phyloP scores from a whole-genome alignment of 1,140 invertebrate species.

The Rhynchophorus ferrugineus region DNA sequence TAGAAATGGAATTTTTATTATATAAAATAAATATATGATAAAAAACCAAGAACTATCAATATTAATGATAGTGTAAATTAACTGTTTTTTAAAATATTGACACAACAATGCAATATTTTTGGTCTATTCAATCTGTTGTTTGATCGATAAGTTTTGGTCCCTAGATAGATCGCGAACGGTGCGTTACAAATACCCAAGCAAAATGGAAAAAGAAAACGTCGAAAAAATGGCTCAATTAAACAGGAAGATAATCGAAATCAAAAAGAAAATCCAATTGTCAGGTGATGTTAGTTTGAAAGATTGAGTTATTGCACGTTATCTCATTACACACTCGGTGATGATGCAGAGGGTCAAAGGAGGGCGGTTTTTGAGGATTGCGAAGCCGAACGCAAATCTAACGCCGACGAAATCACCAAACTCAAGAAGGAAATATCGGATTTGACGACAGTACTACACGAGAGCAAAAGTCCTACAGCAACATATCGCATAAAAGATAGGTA shows the following conservation, averaged over 20 bases:
- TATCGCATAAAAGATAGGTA: constrained; percentile 22
- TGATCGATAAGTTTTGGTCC: no score
- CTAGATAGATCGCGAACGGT: no score
- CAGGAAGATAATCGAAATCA: constrained; percentile 69
- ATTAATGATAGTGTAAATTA: no score
- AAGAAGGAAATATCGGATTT: constrained; percentile 65
- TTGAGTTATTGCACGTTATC: no score
- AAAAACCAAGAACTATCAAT: no score
- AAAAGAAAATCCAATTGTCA: constrained; percentile 73
- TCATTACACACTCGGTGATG: no score
- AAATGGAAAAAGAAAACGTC: constrained; percentile 4
- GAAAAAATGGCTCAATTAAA: constrained; percentile 47
- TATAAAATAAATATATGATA: no score
- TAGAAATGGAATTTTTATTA: no score
- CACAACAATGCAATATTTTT: no score
- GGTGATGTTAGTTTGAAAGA: constrained; percentile 43
- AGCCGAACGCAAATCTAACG: constrained; percentile 60
- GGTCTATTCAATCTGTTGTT: no score
- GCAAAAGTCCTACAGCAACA: constrained; percentile 45
- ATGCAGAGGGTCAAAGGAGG: constrained; percentile 73
- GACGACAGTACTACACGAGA: constrained; percentile 50
- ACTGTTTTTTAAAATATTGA: no score
- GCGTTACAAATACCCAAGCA: no score
- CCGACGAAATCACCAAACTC: constrained; percentile 58
- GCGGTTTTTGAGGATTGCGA: constrained; percentile 73